These are phyloP conservation scores for Cabera pusaria DNA, from an alignment of 2,888 invertebrate species.

Conservation along the genomic window DNA sequence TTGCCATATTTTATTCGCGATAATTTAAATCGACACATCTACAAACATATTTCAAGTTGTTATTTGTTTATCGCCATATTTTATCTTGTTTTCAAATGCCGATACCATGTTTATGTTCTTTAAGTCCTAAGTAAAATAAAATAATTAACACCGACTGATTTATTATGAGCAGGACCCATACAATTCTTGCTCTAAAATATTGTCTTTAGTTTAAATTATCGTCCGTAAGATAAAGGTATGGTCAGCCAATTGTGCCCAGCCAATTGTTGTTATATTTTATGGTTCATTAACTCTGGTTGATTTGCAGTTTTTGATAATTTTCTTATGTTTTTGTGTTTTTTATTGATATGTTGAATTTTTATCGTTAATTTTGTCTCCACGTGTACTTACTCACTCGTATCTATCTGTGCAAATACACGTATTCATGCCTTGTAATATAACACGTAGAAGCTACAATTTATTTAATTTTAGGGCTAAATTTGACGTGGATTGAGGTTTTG, in stretches of 20 bases:
- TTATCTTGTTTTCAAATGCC: slow-evolving; percentile 10
- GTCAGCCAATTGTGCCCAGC: neutral
- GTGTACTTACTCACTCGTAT: no score
- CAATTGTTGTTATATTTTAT: slow-evolving; percentile 5
- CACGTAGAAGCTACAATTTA: no score
- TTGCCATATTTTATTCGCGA: no score
- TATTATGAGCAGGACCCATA: slow-evolving; percentile 5
- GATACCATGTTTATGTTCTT: slow-evolving; percentile 14
- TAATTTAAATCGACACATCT: no score
- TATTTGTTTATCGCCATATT: no score
- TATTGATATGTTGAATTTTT: no score
- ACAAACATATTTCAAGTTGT: no score
- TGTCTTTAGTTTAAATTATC: slow-evolving; percentile 13
- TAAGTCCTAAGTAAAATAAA: slow-evolving; percentile 12
- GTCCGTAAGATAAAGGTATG: slow-evolving; percentile 3
- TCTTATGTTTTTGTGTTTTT: neutral
- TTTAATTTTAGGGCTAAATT: no score
- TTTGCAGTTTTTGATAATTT: neutral
- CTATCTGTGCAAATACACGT: no score
- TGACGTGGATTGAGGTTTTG: no score
- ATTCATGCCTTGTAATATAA: no score
- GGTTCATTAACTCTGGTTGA: slow-evolving; percentile 6
- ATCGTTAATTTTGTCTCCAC: no score
- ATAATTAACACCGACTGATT: slow-evolving; percentile 17
- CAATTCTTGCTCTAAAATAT: slow-evolving; percentile 6